Base-by-base conservation (phyloP, 2,797 vertebrate genomes). In the Spondyliosoma cantharus region DNA sequence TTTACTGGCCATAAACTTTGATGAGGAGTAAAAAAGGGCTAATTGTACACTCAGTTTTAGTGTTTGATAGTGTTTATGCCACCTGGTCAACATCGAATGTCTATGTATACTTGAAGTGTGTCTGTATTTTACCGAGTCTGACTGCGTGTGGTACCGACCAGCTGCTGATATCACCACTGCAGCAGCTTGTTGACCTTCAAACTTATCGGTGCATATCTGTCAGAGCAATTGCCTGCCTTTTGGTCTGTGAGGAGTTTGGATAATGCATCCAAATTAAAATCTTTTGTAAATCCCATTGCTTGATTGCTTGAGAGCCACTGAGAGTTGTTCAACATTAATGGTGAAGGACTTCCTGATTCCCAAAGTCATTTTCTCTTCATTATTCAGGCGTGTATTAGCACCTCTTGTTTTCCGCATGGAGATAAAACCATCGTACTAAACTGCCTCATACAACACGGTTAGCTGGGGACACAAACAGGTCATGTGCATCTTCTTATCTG, bases 241-340 rank as follows among this genome's bases (percentile, higher is more conserved):
- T 86, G 71, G 90, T 90, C 91, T 90, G 81, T 84, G 79, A 94
- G 94, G 93, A 91, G 88, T 91, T 93, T 89, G 89, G 90, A 93
- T 94, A 93, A 94, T 92, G 92, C 90, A 91, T 94, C 88, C 93
- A 92, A 95, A 95, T 95, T 93, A 94, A 95, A 94, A 94, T 93
- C 86, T 91, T 89, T 89, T 91, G 90, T 93, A 95, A 95, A 95
- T 93, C 93, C 92, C 86, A 85, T 80, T 89, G 86, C 90, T 90
- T 94, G 94, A 95, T 95, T 94, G 92, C 93, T 91, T 88, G 76
- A 85, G 94, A 89, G 94, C 94, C 94, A 72, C 84, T 89, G 94
- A 94, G 94, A 94, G 88, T 93, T 93, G 90, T 89, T 90, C 87
- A 93, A 87, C 92, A 83, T 89, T 92, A 92, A 91, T 87, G 84